These are phyloP conservation scores for Labeo catla DNA, from an alignment of 2,113 vertebrate species.

Conservation along the genomic window DNA sequence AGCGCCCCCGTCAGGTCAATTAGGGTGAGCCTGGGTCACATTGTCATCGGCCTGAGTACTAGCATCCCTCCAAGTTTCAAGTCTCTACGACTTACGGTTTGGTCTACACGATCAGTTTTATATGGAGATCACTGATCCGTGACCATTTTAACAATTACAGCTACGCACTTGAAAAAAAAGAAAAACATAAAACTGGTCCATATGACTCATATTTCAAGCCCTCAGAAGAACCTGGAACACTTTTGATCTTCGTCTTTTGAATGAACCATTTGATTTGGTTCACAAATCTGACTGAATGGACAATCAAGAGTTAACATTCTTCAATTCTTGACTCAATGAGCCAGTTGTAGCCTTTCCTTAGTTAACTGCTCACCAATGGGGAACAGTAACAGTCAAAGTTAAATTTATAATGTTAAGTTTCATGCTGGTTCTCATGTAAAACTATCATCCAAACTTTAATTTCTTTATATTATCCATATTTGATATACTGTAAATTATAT, in stretches of 20 bases:
- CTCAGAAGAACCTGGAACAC: no score
- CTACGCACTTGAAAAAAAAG: no score
- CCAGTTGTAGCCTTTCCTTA: not conserved
- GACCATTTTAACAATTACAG: no score
- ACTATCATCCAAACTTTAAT: not conserved
- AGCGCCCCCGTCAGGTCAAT: no score
- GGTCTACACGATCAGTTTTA: no score
- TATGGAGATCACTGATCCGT: no score
- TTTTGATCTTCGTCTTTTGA: not conserved
- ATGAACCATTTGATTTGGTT: not conserved
- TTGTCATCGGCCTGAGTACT: no score
- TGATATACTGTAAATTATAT: not conserved
- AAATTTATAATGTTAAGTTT: not conserved
- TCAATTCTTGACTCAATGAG: not conserved
- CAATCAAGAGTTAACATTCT: not conserved
- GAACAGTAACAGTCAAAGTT: not conserved
- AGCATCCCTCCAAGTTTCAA: no score
- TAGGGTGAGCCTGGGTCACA: no score
- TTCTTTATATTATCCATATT: not conserved
- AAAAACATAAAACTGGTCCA: not conserved
- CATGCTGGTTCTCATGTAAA: not conserved
- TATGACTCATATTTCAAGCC: not conserved
- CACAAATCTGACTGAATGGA: not conserved
- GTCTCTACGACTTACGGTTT: no score
- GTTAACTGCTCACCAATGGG: not conserved